phyloP scores from a whole-genome alignment of 2,113 vertebrate species.

The Poeciliopsis prolifica region DNA sequence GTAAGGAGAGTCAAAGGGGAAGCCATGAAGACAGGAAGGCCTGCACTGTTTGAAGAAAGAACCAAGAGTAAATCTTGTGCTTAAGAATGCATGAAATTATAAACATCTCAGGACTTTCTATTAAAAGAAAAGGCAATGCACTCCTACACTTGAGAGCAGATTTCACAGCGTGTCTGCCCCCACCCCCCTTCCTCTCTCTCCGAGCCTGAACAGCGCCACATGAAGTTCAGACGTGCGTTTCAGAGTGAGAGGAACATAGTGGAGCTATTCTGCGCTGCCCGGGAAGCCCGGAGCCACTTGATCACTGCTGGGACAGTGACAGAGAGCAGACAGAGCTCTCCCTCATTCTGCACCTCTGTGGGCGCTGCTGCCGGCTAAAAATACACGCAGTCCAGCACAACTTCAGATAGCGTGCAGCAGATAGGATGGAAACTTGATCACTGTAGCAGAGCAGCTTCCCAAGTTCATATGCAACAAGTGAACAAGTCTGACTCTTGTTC shows the following conservation, averaged over 20 bases:
- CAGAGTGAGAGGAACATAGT: constrained; percentile 37
- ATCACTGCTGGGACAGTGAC: constrained; percentile 47
- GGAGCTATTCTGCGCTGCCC: constrained; percentile 14
- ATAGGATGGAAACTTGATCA: background rate
- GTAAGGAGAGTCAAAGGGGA: constrained; percentile 3
- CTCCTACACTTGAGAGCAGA: background rate
- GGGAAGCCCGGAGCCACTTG: constrained; percentile 28
- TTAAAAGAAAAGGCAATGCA: background rate
- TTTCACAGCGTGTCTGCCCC: background rate
- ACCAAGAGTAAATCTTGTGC: background rate
- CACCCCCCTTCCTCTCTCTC: background rate
- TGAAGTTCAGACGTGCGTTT: constrained; percentile 19
- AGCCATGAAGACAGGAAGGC: constrained; percentile 44
- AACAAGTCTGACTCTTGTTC: background rate
- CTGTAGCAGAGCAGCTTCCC: background rate
- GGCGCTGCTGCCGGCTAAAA: constrained; percentile 40
- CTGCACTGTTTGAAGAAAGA: background rate
- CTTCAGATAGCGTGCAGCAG: background rate
- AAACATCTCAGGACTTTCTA: background rate
- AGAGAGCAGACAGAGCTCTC: constrained; percentile 60
- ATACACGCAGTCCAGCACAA: constrained; percentile 31
- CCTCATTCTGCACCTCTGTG: constrained; percentile 28
- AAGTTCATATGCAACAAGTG: background rate
- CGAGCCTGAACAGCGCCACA: background rate
- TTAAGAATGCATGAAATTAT: background rate